Base-by-base conservation (phyloP, 2,888 invertebrate genomes). In the Creontiades dilutus region DNA sequence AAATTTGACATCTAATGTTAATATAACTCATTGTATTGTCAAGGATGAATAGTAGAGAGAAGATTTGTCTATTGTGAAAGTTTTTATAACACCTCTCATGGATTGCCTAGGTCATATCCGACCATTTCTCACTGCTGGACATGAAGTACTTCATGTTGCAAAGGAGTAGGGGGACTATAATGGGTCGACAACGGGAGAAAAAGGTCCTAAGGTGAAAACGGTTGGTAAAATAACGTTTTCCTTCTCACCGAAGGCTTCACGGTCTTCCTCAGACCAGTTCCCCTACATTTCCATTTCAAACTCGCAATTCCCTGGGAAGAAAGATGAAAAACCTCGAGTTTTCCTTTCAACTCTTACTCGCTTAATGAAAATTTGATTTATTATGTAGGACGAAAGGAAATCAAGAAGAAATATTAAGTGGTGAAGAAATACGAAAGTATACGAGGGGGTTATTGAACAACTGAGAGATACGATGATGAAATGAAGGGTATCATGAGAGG, bases 291-390 rank as follows among this genome's bases (percentile, higher is more conserved):
- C 68, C 68, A 68, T 68, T 68, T 68, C 68, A 68, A 68, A 68
- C 68, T 68, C 57, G n/a, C 57, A n/a, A n/a, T 57, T 57, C 68
- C 0, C 68, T n/a, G 27, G 23, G 23, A 68, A 19, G 68, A 68
- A 68, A 68, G 68, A 68, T 68, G 68, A 68, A 68, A 68, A 68
- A 68, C 68, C 68, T 68, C 68, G 19, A 68, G 68, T 23, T 68
- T 27, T 13, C 68, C 68, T 19, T 23, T 68, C 68, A 68, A 68
- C 68, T 23, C 23, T 23, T 68, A 68, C 27, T 68, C 68, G 68
- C 68, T 23, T 68, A 68, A 68, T 68, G 68, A 68, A 68, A 68
- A 68, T 68, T 68, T 68, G 68, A 68, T 68, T 68, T 68, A 68
- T 68, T 68, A 68, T 23, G 16, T 68, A 23, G 68, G 68, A 68